Evolutionary conservation across 2,797 vertebrate genomes (phyloP).

Genomic region (Ctenopoma multispine): DNA sequence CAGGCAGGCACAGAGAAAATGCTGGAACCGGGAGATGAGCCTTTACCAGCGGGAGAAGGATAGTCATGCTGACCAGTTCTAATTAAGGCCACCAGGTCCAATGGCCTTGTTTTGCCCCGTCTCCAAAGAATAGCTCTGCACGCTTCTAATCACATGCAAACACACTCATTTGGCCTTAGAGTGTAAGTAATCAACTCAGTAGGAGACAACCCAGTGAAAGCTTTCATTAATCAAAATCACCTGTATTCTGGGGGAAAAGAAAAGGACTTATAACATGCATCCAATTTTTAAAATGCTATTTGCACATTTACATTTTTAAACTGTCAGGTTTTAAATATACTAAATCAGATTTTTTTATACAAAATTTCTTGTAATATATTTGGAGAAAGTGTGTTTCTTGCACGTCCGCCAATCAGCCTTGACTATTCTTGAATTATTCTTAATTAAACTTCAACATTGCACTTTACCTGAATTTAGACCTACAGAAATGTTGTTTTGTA

Average conservation of each 20-base stretch:
- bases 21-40: constrained; percentile 68
- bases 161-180: constrained; percentile 68
- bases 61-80: constrained; percentile 65
- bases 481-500: constrained; percentile 18
- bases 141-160: constrained; percentile 73
- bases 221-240: constrained; percentile 64
- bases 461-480: constrained; percentile 56
- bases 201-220: constrained; percentile 51
- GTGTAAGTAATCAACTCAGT: constrained; percentile 61
- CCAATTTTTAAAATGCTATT: neutral
- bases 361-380: constrained; percentile 8
- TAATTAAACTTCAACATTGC: constrained; percentile 3
- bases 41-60: constrained; percentile 67
- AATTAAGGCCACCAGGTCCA: constrained; percentile 76
- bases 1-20: constrained; percentile 52
- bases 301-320: constrained; percentile 4
- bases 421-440: no score
- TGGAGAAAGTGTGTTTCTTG: neutral
- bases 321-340: neutral
- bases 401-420: constrained; percentile 5
- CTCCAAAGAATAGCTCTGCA: constrained; percentile 65
- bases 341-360: neutral
- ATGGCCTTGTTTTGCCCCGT: constrained; percentile 64
- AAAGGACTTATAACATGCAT: neutral
- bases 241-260: constrained; percentile 32